phyloP scores from a whole-genome alignment of 1,140 invertebrate genomes.

The Drosophila orena region DNA sequence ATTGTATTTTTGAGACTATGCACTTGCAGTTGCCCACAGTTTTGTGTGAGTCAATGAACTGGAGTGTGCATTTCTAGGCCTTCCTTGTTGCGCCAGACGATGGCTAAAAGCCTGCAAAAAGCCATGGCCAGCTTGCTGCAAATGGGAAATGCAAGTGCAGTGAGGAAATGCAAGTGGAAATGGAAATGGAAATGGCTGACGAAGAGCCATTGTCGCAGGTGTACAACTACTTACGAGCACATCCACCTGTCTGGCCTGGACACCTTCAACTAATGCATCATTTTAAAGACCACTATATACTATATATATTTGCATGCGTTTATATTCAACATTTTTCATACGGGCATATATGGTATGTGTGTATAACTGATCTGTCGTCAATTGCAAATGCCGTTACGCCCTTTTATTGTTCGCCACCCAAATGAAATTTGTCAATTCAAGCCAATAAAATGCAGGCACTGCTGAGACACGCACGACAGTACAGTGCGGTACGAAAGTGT shows the following conservation, averaged over 20 bases:
- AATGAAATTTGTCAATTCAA: constrained; percentile 71
- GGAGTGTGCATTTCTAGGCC: constrained; percentile 59
- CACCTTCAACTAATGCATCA: constrained; percentile 3
- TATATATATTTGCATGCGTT: not conserved
- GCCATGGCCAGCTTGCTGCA: constrained; percentile 19
- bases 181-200: constrained; percentile 36
- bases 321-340: constrained; percentile 22
- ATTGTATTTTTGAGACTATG: not conserved
- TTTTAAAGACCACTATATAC: not conserved
- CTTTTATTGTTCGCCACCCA: constrained; percentile 66
- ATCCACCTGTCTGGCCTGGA: constrained; percentile 26
- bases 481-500: constrained; percentile 12
- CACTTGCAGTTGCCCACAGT: too few relatives aligned
- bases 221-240: constrained; percentile 9
- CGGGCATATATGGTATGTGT: not conserved
- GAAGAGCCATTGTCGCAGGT: constrained; percentile 43
- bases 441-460: constrained; percentile 71
- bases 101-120: constrained; percentile 65
- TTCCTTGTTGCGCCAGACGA: constrained; percentile 53
- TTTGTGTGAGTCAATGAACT: constrained; percentile 54
- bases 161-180: not conserved
- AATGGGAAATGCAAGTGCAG: not conserved
- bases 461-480: not conserved
- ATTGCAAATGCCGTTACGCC: constrained; percentile 62
- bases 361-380: constrained; percentile 24